These are phyloP conservation scores for Macrocentrus cingulum DNA, from an alignment of 1,140 invertebrate species.

Conservation along the genomic window DNA sequence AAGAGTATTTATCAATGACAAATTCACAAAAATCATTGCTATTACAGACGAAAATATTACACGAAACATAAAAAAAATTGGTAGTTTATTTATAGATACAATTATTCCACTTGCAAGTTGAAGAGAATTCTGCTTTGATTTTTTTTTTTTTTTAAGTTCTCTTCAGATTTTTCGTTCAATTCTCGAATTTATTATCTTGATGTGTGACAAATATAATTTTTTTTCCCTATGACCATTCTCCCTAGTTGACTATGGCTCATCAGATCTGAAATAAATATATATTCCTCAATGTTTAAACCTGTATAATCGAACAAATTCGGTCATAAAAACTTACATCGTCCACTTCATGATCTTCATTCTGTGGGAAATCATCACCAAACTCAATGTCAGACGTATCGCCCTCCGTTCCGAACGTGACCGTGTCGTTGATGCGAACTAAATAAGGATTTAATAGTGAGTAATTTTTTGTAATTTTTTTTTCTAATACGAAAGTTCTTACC, in stretches of 20 bases:
- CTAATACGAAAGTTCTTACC: slow-evolving; percentile 46
- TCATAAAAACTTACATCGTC: slow-evolving; percentile 78
- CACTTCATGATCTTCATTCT: slow-evolving; percentile 84
- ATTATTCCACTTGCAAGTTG: slow-evolving; percentile 29
- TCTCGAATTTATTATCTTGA: slow-evolving; percentile 22
- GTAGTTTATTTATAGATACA: slow-evolving; percentile 47
- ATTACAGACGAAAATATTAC: too few species aligned
- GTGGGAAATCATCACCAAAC: slow-evolving; percentile 93
- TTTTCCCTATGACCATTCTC: slow-evolving; percentile 7
- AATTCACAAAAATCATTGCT: too few species aligned
- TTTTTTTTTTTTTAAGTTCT: slow-evolving; percentile 9
- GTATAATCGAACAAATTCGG: slow-evolving; percentile 36
- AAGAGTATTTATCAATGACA: too few species aligned
- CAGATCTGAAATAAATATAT: slow-evolving; percentile 47
- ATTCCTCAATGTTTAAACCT: slow-evolving; percentile 19
- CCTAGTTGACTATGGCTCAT: slow-evolving; percentile 32
- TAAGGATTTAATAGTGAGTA: slow-evolving; percentile 25
- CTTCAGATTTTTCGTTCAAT: slow-evolving; percentile 33
- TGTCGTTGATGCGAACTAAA: slow-evolving; percentile 88
- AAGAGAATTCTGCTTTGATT: neutral
- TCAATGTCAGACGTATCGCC: slow-evolving; percentile 93
- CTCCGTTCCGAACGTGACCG: slow-evolving; percentile 90
- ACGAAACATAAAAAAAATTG: slow-evolving; percentile 33
- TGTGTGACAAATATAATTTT: neutral
- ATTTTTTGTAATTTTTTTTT: neutral